Conservation (phyloP, 2,888 invertebrate species). For the Eurois occulta region DNA sequence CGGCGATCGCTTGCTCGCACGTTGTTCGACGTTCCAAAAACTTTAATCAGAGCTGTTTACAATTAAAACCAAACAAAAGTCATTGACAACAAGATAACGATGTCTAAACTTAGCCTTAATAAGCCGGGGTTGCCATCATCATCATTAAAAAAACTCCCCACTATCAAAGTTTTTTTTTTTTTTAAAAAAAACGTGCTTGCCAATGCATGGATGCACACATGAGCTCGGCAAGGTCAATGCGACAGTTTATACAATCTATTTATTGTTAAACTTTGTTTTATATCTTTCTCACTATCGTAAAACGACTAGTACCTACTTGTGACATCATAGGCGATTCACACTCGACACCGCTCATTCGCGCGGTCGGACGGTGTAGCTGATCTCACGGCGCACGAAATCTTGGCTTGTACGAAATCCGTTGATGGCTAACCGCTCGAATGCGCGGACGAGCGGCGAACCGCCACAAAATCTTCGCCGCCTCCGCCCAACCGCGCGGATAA, state of each 20-base stretch:
- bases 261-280: conserved; percentile 2
- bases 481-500: no score
- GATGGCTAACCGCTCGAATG: no score
- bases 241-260: conserved; percentile 16
- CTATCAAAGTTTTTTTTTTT: conserved; percentile 3
- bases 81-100: not conserved
- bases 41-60: no score
- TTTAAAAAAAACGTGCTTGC: conserved; percentile 10
- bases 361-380: no score
- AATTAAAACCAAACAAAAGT: not conserved
- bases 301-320: not conserved
- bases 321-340: no score
- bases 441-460: no score
- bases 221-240: conserved; percentile 1
- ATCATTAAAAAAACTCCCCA: not conserved
- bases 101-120: not conserved
- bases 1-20: no score
- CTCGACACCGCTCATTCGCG: no score
- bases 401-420: no score
- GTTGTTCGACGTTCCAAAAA: no score
- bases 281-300: not conserved
- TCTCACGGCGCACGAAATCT: no score
- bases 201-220: conserved; percentile 11
- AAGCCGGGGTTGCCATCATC: not conserved
- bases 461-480: no score